A percentile compares a stretch with the other conserved stretches of the same genome.
These are phyloP conservation scores for Limonius californicus DNA, from an alignment of 1,140 invertebrate genomes.

Conservation along the genomic window DNA sequence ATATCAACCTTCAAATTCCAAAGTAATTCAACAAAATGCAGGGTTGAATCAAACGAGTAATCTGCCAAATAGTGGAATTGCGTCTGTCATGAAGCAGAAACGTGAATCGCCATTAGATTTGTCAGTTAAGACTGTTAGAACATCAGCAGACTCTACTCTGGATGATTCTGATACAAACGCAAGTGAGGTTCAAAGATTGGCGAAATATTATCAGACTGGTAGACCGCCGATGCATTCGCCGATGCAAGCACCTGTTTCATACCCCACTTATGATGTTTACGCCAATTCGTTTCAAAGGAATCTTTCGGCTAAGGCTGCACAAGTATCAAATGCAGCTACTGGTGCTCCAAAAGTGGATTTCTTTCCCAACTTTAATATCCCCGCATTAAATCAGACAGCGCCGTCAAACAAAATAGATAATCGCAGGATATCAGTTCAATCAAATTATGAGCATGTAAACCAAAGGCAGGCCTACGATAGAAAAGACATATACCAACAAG, in stretches of 20 bases:
- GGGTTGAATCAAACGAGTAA: background rate
- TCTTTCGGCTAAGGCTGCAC: conserved; percentile 40
- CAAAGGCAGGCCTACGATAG: background rate
- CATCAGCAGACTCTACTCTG: conserved; percentile 78
- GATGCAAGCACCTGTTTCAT: conserved; percentile 27
- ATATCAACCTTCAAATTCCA: background rate
- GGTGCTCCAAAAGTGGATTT: conserved; percentile 68
- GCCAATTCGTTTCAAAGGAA: conserved; percentile 42
- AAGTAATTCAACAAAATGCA: background rate
- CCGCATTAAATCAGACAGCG: conserved; percentile 26
- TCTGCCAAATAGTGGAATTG: background rate
- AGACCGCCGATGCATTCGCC: conserved; percentile 17
- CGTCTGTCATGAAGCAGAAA: conserved; percentile 47
- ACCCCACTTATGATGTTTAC: conserved; percentile 38
- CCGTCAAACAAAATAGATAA: background rate
- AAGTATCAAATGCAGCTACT: conserved; percentile 30
- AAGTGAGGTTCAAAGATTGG: conserved; percentile 42
- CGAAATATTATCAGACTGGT: conserved; percentile 41
- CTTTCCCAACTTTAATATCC: conserved; percentile 59
- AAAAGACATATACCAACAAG: background rate
- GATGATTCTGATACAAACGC: conserved; percentile 58
- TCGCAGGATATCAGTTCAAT: background rate
- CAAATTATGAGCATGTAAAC: background rate
- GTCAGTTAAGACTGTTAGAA: conserved; percentile 80
- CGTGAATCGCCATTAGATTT: conserved; percentile 76